Evolutionary conservation across 2,888 invertebrate genomes (phyloP), one percentile per base, ranked within the genome.

Genomic region (Andrena marginata): DNA sequence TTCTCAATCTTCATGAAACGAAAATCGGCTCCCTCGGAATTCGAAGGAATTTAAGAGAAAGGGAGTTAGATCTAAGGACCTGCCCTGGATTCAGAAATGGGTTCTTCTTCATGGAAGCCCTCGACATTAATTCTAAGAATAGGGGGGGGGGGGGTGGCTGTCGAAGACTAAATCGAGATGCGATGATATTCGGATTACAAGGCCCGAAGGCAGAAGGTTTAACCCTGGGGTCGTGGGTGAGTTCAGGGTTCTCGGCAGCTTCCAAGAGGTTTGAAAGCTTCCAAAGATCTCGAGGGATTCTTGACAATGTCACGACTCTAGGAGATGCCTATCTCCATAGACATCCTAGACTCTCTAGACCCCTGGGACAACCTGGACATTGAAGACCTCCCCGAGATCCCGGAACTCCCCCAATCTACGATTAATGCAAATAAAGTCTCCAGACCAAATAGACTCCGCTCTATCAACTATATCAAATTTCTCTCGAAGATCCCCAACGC

Each of bases 161-260:
- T 26, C 23, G 26, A 56, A 56, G 23, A 56, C 23, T 56, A 56
- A 56, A 56, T 56, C 23, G 23, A 20, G 23, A 56, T 23, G 26
- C 56, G 56, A 56, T 56, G 26, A 26, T 56, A 56, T 56, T 56
- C 56, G 26, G 23, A 56, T 56, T 23, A 23, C 56, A 26, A 26
- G 54, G 26, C 23, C 23, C 23, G 23, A 56, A 26, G 20, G 20
- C 13, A 26, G 23, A 3, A 56, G 23, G 23, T 56, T 26, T 3
- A 23, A 42, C 42, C 42, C 42, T 4, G 42, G 42, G 16, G 16
- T 42, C 42, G 42, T 16, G 42, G 42, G 16, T 42, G 23, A 26
- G 23, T 56, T 23, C 10, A 13, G 23, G 56, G 56, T 23, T 56
- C 56, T 56, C 26, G 23, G 23, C 3, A 56, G 56, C 10, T 20